These are phyloP conservation scores for Leptarthrus brevirostris DNA, from an alignment of 2,888 invertebrate genomes.

Conservation along the genomic window DNA sequence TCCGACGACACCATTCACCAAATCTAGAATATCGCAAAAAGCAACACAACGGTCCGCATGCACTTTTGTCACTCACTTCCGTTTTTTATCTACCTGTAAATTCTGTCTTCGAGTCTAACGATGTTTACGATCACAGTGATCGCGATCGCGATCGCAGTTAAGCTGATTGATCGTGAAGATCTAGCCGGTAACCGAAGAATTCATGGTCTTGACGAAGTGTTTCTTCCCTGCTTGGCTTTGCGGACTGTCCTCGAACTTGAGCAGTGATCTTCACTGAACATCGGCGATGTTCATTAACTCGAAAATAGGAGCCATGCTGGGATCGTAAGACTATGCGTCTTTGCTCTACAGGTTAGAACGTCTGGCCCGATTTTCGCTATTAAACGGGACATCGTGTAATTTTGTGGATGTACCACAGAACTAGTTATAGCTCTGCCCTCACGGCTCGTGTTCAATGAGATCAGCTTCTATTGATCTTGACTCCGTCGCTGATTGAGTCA, in stretches of 20 bases:
- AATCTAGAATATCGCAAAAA: constrained; percentile 10
- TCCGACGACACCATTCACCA: constrained; percentile 36
- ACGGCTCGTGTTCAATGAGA: constrained; percentile 9
- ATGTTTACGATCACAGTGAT: constrained; percentile 3
- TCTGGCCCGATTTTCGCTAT: constrained; percentile 48
- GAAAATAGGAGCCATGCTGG: constrained; percentile 12
- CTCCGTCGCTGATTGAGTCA: constrained; percentile 23
- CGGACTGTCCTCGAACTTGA: constrained; percentile 43
- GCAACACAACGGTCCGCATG: constrained; percentile 49
- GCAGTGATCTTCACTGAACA: constrained; percentile 42
- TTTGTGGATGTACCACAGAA: constrained; percentile 35
- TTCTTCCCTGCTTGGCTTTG: not conserved
- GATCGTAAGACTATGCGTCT: not conserved
- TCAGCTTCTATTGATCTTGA: constrained; percentile 10
- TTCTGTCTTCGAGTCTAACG: not conserved
- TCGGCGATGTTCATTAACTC: constrained; percentile 16
- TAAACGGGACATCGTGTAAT: constrained; percentile 50
- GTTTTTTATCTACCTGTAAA: constrained; percentile 23
- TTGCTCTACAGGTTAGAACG: constrained; percentile 3
- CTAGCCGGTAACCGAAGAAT: constrained; percentile 22
- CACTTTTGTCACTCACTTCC: constrained; percentile 40
- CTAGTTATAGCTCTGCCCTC: constrained; percentile 1
- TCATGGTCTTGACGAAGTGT: not conserved
- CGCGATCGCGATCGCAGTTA: constrained; percentile 46
- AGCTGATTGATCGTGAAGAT: constrained; percentile 48